phyloP scores from a whole-genome alignment of 2,113 vertebrate species.

The Ictalurus punctatus region DNA sequence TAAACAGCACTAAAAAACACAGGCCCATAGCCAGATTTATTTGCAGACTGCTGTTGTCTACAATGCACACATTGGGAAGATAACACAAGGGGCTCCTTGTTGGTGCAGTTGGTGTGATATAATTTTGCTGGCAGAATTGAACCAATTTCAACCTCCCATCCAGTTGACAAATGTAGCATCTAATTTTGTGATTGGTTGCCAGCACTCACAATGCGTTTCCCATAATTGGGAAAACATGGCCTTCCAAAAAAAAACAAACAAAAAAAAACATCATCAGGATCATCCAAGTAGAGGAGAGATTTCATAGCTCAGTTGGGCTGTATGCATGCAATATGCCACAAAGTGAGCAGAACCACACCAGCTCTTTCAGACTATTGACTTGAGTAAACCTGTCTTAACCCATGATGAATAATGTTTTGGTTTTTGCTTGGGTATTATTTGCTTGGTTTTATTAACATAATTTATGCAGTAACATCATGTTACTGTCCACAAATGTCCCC shows the following conservation, averaged over 20 bases:
- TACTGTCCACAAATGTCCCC: not conserved
- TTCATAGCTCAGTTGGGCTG: not conserved
- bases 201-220: constrained; percentile 30
- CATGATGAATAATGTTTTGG: not conserved
- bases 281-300: not conserved
- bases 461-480: not conserved
- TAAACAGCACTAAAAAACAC: not conserved
- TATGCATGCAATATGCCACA: constrained; percentile 9
- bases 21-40: not conserved
- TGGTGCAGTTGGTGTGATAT: not conserved
- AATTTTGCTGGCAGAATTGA: constrained; percentile 9
- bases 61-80: not conserved
- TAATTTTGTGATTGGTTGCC: constrained; percentile 35
- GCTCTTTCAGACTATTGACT: constrained; percentile 24
- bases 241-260: constrained; percentile 12
- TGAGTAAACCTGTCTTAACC: constrained; percentile 22
- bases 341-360: not conserved
- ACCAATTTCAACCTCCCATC: constrained; percentile 22
- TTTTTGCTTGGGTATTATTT: not conserved
- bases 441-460: constrained; percentile 31
- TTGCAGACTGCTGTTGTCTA: not conserved
- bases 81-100: not conserved
- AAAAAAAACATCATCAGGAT: not conserved
- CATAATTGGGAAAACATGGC: constrained; percentile 34
- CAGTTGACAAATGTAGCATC: constrained; percentile 28